Evolutionary conservation across 1,140 invertebrate species (phyloP).

Genomic region (Temnothorax curvispinosus): DNA sequence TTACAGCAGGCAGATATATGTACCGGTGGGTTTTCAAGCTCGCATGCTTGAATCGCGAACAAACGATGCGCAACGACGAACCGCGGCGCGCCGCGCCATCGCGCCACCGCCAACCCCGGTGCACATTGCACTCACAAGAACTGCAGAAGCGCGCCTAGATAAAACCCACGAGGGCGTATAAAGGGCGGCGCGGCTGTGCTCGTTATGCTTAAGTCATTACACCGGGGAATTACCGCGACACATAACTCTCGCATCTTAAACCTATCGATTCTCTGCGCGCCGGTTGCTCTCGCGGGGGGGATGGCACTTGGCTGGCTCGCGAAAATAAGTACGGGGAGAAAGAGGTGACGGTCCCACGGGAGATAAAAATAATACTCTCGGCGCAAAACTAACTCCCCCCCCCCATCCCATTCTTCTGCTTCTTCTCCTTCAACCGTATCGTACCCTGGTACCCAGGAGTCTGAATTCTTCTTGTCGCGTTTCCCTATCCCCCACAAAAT

Average conservation of each 20-base stretch:
- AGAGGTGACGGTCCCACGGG: background rate
- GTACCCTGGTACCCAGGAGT: background rate
- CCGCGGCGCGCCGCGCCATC: background rate
- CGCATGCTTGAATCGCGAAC: background rate
- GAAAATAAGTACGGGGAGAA: background rate
- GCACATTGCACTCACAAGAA: background rate
- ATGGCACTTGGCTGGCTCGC: conserved; percentile 28
- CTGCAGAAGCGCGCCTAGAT: background rate
- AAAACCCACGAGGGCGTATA: conserved; percentile 45
- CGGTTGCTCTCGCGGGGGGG: conserved; percentile 16
- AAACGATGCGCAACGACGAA: conserved; percentile 28
- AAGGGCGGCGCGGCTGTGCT: conserved; percentile 29
- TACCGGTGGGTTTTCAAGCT: background rate
- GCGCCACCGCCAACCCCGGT: background rate
- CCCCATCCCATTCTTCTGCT: too few relatives aligned
- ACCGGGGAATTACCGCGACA: conserved; percentile 34
- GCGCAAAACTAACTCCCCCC: conserved; percentile 7
- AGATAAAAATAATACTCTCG: conserved; percentile 58
- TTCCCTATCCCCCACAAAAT: conserved; percentile 6
- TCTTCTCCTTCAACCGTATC: background rate
- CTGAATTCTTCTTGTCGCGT: conserved; percentile 13
- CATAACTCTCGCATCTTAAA: conserved; percentile 72
- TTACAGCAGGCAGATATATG: background rate
- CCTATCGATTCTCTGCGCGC: conserved; percentile 64
- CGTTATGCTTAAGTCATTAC: conserved; percentile 41